Base-by-base conservation (phyloP, 2,113 vertebrate species). In the Tachysurus vachellii region DNA sequence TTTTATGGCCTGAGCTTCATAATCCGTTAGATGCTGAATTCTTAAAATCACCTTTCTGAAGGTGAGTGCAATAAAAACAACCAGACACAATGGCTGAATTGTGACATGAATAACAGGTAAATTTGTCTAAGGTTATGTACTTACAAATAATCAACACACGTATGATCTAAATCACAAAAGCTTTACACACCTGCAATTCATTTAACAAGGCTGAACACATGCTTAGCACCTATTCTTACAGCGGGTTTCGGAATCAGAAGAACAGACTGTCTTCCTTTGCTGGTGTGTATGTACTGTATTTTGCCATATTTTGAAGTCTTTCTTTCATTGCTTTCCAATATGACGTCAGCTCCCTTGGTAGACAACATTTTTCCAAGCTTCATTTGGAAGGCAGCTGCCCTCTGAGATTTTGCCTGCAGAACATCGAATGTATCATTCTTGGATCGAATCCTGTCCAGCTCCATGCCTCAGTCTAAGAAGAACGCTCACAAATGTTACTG, bases 1-100 rank as follows among this genome's bases (percentile, higher is more conserved):
- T 66, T 83, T 79, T 79, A 77, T n/a, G 64, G 44, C 81, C 50
- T 26, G 8, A 44, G 81, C 47, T 62, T 77, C 83, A 53, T 71
- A 75, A 64, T 44, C 47, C 6, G 4, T 53, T 57, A 10, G 53
- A 50, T 14, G 47, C 26, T 50, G 17, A 21, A n/a, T 14, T 50
- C 36, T 42, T 80, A 23, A 68, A 81, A 73, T 59, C 61, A 71
- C 42, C 26, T 28, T 57, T 86, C 50, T 70, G 42, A 44, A 70
- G 50, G 61, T 19, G 16, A 31, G 9, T n/a, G 50, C 28, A 28
- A 26, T 56, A 44, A 57, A 61, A 62, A 31, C 13, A 62, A 26
- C 17, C 61, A 53, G 36, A 73, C 53, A 75, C 16, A 64, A 17
- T 21, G 16, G 36, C 16, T 64, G 44, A 54, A 71, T 36, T 42